Evolutionary conservation across 2,113 vertebrate genomes (phyloP).

Genomic region (Entomyzon cyanotis): DNA sequence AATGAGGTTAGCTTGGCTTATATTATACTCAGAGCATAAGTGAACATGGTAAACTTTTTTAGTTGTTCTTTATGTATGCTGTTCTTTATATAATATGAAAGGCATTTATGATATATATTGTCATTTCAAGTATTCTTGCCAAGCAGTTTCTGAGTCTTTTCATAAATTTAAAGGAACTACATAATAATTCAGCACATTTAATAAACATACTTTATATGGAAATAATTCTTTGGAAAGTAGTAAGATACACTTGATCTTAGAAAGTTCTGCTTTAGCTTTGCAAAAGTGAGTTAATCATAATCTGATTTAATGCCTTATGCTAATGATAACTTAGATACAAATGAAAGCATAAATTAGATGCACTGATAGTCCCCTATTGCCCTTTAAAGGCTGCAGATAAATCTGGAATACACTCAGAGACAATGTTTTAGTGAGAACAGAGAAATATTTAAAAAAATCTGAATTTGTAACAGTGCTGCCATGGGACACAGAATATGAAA

Average conservation of each 20-base stretch:
- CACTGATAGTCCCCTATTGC: slow-evolving; percentile 54
- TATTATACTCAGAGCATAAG: slow-evolving; percentile 23
- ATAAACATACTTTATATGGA: slow-evolving; percentile 79
- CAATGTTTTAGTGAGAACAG: slow-evolving; percentile 47
- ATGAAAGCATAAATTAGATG: slow-evolving; percentile 66
- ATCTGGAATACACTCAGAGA: slow-evolving; percentile 49
- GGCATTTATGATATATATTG: slow-evolving; percentile 56
- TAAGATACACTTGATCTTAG: slow-evolving; percentile 69
- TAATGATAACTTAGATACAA: slow-evolving; percentile 73
- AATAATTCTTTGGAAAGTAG: slow-evolving; percentile 72
- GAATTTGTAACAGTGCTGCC: slow-evolving; percentile 7
- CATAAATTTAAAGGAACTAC: slow-evolving; percentile 72
- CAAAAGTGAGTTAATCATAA: slow-evolving; percentile 69
- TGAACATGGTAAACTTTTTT: slow-evolving; percentile 28
- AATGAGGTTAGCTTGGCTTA: slow-evolving; percentile 65
- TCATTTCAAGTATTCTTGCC: slow-evolving; percentile 62
- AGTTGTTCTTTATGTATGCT: slow-evolving; percentile 41
- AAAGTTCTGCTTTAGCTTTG: slow-evolving; percentile 71
- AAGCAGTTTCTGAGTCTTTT: slow-evolving; percentile 64
- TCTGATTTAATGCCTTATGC: slow-evolving; percentile 72
- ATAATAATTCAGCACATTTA: slow-evolving; percentile 69
- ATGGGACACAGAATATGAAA: neutral
- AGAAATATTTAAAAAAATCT: slow-evolving; percentile 44
- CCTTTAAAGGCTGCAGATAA: slow-evolving; percentile 58
- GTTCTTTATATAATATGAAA: slow-evolving; percentile 39